These are phyloP conservation scores for Arctopsyche grandis DNA, from an alignment of 1,140 invertebrate species.

Conservation along the genomic window DNA sequence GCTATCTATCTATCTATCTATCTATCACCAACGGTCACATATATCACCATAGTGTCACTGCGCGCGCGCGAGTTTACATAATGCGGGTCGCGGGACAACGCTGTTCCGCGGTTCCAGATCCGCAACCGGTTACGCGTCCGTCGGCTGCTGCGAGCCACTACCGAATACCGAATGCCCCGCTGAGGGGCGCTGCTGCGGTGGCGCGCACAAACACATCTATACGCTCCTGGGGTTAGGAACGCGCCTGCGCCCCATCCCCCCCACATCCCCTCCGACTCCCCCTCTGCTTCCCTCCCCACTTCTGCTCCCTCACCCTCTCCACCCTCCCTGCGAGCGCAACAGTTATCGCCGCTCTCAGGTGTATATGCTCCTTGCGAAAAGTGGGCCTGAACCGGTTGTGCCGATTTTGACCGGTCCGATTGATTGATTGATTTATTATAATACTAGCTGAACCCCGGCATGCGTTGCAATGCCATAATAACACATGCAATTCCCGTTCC, in stretches of 20 bases:
- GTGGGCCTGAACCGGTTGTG: neutral
- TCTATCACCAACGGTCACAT: too few relatives aligned
- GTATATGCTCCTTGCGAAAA: neutral
- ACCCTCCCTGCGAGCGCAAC: conserved; percentile 49
- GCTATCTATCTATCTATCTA: conserved; percentile 56
- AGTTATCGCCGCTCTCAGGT: conserved; percentile 46
- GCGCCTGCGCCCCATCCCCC: neutral
- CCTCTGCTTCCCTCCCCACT: too few relatives aligned
- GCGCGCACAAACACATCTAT: conserved; percentile 44
- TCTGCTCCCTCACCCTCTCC: neutral
- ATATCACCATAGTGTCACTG: neutral
- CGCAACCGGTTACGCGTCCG: neutral
- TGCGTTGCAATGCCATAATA: too few relatives aligned
- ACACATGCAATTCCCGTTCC: too few relatives aligned
- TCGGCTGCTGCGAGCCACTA: neutral
- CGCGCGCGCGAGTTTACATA: conserved; percentile 17
- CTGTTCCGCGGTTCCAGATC: neutral
- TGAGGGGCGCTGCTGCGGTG: conserved; percentile 12
- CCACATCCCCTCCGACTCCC: neutral
- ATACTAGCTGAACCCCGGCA: too few relatives aligned
- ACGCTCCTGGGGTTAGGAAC: neutral
- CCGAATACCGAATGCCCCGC: conserved; percentile 2
- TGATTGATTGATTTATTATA: too few relatives aligned
- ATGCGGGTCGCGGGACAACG: neutral
- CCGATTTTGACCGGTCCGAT: too few relatives aligned